Conservation (phyloP, 2,797 vertebrate species). For the Rhinella marina region DNA sequence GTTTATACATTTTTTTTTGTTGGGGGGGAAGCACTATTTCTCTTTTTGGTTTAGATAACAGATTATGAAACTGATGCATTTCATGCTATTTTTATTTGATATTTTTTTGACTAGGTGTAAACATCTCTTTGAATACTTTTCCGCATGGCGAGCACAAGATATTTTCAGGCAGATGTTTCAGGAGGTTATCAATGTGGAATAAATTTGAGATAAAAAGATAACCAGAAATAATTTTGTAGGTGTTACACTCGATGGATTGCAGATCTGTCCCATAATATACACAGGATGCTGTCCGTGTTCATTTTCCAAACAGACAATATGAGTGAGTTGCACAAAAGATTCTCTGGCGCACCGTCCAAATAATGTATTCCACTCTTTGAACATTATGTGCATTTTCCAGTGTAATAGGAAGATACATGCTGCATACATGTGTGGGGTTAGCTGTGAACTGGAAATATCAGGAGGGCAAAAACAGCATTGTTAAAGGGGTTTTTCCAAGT, state of each 20-base stretch:
- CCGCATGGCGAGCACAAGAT: neutral
- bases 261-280: neutral
- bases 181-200: neutral
- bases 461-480: neutral
- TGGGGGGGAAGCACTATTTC: neutral
- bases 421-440: neutral
- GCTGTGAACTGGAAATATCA: neutral
- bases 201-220: constrained; percentile 6
- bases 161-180: constrained; percentile 1
- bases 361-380: constrained; percentile 8
- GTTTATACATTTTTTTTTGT: too few species aligned
- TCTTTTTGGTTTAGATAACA: neutral
- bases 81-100: neutral
- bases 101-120: neutral
- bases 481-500: too few species aligned
- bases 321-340: neutral
- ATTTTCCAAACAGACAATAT: neutral
- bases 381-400: neutral
- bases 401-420: neutral
- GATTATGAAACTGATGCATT: neutral
- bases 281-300: neutral
- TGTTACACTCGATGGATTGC: neutral
- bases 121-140: neutral
- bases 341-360: neutral
- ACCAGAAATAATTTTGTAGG: neutral